These are phyloP conservation scores for Amaurobius ferox DNA, from an alignment of 2,888 invertebrate species.

Conservation along the genomic window DNA sequence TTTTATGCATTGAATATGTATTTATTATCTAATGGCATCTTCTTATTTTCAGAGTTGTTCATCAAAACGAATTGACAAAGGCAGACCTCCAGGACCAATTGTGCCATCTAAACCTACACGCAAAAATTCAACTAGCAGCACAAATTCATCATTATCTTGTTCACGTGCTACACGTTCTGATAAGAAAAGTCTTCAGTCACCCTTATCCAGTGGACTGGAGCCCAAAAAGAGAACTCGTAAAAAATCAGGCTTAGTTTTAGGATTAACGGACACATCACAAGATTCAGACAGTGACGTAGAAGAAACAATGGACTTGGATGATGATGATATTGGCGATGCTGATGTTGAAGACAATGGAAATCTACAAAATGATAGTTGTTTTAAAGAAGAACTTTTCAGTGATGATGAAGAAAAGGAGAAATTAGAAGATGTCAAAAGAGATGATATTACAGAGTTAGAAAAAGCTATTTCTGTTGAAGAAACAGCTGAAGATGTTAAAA, in stretches of 20 bases:
- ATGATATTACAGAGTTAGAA: slow-evolving; percentile 44
- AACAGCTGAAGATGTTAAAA: slow-evolving; percentile 13
- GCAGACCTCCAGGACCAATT: slow-evolving; percentile 65
- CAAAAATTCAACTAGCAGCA: slow-evolving; percentile 61
- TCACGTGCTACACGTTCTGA: slow-evolving; percentile 73
- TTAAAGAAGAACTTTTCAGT: slow-evolving; percentile 64
- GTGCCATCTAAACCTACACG: slow-evolving; percentile 21
- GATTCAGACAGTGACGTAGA: slow-evolving; percentile 68
- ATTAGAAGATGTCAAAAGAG: slow-evolving; percentile 45
- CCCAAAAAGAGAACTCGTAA: slow-evolving; percentile 56
- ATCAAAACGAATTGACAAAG: slow-evolving; percentile 51
- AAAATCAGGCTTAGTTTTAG: slow-evolving; percentile 53
- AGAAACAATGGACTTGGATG: slow-evolving; percentile 33
- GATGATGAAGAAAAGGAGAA: slow-evolving; percentile 67
- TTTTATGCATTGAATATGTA: neutral
- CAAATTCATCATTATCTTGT: slow-evolving; percentile 33
- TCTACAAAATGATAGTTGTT: slow-evolving; percentile 22
- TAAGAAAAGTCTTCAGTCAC: slow-evolving; percentile 68
- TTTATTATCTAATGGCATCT: too few species aligned
- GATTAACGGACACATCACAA: slow-evolving; percentile 48
- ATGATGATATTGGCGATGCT: slow-evolving; percentile 38
- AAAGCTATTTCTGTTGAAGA: slow-evolving; percentile 47
- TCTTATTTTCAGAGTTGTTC: slow-evolving; percentile 29
- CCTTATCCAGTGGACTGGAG: slow-evolving; percentile 66
- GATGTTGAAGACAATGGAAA: slow-evolving; percentile 33